Base-by-base conservation (phyloP, 2,113 vertebrate genomes). In the Oreochromis tanganicae region DNA sequence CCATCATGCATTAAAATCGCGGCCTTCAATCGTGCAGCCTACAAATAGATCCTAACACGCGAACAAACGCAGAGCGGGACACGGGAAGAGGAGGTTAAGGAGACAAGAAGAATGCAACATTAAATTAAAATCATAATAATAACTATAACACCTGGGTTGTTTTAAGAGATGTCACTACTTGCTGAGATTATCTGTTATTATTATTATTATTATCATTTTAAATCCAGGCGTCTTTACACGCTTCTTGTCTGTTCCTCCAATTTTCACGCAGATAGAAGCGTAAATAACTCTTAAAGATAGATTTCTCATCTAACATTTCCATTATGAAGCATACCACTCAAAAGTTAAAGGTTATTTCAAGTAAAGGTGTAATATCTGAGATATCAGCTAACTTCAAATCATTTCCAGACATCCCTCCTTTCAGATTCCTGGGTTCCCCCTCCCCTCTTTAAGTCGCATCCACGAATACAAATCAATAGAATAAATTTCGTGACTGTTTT, bases 1-100 rank as follows among this genome's bases (percentile, higher is more conserved):
- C 88, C 88, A 89, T 91, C 81, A 86, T 56, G 81, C 89, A 54
- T 75, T 55, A 50, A 59, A 80, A 87, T 81, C 85, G 10, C 21
- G 87, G 84, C 75, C 85, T 59, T n/a, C 16, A 71, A 73, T 19
- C 41, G 43, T 50, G 71, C 19, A 52, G 9, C 66, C 56, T 50
- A 36, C 43, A 85, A 63, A 84, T 29, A 29, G 61, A 63, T 50
- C 27, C 16, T 12, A 32, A 78, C 73, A 9, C 17, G 34, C 38
- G 36, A 66, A 71, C 48, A 36, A 52, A 80, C 7, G 19, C 27
- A 4, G 46, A 79, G 12, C n/a, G 5, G 46, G 78, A 78, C 17
- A 1, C 17, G 11, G 46, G 16, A 16, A 12, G 73, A 52, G 43
- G 13, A 10, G 5, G 27, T 29, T 78, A 50, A 32, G 46, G 46